These are phyloP conservation scores for Morus bassanus DNA, from an alignment of 2,797 vertebrate genomes.

Conservation along the genomic window DNA sequence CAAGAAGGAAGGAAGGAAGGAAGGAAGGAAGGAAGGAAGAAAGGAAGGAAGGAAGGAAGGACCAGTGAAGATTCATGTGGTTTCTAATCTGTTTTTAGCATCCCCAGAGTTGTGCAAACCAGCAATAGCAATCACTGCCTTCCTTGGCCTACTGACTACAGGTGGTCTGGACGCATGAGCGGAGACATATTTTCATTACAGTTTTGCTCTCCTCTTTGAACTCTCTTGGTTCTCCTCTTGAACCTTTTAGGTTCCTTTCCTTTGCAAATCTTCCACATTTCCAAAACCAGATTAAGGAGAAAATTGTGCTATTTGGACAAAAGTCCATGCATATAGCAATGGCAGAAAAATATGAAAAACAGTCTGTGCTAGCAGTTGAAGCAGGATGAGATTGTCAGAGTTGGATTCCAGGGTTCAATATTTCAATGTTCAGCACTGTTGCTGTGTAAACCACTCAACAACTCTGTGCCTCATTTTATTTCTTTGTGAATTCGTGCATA, in stretches of 20 bases:
- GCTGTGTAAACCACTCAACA: constrained; percentile 1
- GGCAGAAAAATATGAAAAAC: background rate
- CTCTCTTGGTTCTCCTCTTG: background rate
- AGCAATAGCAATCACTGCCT: background rate
- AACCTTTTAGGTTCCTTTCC: background rate
- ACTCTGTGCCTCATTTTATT: background rate
- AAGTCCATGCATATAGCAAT: background rate
- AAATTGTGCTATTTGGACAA: background rate
- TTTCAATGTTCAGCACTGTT: background rate
- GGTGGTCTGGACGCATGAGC: background rate
- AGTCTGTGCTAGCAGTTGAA: background rate
- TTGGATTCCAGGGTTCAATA: background rate
- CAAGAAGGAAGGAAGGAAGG: background rate
- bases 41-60: background rate
- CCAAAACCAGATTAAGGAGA: background rate
- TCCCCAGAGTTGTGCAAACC: background rate
- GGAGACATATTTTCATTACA: background rate
- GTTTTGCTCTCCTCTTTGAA: background rate
- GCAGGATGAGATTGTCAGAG: background rate
- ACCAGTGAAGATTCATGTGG: background rate
- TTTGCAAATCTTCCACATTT: background rate
- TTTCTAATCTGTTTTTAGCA: background rate
- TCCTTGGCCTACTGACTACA: background rate
- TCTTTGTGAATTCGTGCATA: background rate
- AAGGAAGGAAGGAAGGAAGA: background rate